Base-by-base conservation (phyloP, 2,113 vertebrate genomes). In the Psettodes erumei region DNA sequence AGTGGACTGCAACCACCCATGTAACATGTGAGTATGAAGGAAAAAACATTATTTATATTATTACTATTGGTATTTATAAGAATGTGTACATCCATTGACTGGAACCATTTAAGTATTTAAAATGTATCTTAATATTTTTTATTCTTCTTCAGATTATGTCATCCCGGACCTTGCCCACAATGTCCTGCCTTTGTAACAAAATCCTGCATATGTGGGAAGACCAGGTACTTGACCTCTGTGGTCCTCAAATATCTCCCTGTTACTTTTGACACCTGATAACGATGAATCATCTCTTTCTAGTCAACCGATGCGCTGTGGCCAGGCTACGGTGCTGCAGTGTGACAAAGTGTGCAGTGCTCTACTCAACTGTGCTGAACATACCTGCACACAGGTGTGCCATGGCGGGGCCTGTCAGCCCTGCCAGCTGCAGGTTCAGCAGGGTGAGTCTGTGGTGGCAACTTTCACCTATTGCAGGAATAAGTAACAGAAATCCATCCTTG, bases 21-120 rank as follows among this genome's bases (percentile, higher is more conserved):
- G 98, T 93, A 99, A 98, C 86, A 98, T 99, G 98, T 99, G 95
- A 98, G 96, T 6, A 18, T 15, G n/a, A n/a, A n/a, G n/a, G n/a
- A n/a, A n/a, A n/a, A 13, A 27, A 27, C 2, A 18, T 45, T 19
- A 16, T 45, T 19, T 45, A 43, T 15, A 16, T 43, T 43, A 6
- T 43, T 43, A n/a, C n/a, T n/a, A n/a, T n/a, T n/a, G n/a, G n/a
- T n/a, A n/a, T n/a, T n/a, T n/a, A n/a, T n/a, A n/a, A n/a, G n/a
- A n/a, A n/a, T n/a, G n/a, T n/a, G n/a, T n/a, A n/a, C n/a, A n/a
- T n/a, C n/a, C n/a, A n/a, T n/a, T n/a, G n/a, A n/a, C n/a, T n/a
- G n/a, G n/a, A n/a, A n/a, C n/a, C n/a, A n/a, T n/a, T n/a, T n/a
- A n/a, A n/a, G n/a, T n/a, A n/a, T n/a, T n/a, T n/a, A n/a, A n/a